phyloP scores from a whole-genome alignment of 2,797 vertebrate genomes.

The Telmatherina bonti region DNA sequence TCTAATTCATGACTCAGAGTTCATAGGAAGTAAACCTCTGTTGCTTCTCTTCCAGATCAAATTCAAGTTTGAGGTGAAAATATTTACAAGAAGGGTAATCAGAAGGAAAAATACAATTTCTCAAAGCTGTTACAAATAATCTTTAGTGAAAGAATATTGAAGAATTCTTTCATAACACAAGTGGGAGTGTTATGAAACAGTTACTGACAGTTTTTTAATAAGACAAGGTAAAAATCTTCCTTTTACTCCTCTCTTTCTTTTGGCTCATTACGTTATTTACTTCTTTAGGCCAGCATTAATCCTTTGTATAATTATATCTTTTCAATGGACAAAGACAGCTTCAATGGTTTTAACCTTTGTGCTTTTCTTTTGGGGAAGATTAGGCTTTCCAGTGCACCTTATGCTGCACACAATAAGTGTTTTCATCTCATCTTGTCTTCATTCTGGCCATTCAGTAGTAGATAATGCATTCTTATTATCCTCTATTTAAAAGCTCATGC shows the following conservation, averaged over 20 bases:
- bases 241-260: not conserved
- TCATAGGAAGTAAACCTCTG: not conserved
- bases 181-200: not conserved
- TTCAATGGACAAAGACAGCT: too few relatives aligned
- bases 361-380: not conserved
- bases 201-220: too few relatives aligned
- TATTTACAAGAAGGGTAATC: not conserved
- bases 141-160: not conserved
- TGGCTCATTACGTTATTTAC: not conserved
- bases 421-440: not conserved
- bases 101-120: not conserved
- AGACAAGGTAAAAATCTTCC: not conserved
- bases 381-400: not conserved
- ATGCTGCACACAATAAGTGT: conserved; percentile 1
- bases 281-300: not conserved
- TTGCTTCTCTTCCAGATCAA: not conserved
- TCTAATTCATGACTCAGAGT: not conserved
- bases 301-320: conserved; percentile 5
- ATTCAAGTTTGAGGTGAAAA: not conserved
- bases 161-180: not conserved
- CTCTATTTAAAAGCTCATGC: not conserved
- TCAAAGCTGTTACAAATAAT: not conserved
- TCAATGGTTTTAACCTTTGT: too few relatives aligned
- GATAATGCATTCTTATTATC: not conserved
- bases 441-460: not conserved